Conservation (phyloP, 2,113 vertebrate species). For the Python bivittatus region DNA sequence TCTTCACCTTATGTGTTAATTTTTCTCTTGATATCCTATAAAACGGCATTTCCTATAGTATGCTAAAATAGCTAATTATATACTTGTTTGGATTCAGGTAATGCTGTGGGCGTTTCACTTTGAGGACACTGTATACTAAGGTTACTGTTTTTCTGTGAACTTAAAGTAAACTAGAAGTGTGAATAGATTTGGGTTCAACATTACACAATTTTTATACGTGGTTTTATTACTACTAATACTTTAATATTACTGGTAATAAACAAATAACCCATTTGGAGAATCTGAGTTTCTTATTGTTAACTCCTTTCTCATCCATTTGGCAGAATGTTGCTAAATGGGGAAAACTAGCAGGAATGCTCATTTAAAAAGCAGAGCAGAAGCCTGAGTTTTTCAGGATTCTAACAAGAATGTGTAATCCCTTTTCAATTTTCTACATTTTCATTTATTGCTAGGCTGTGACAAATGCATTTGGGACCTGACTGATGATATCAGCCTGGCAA, state of each 20-base stretch:
- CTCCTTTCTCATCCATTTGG: background rate
- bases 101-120: background rate
- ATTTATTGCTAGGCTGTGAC: conserved; percentile 82
- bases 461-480: conserved; percentile 95
- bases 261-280: background rate
- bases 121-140: background rate
- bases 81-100: background rate
- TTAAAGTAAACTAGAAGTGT: background rate
- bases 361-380: background rate
- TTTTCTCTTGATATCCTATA: background rate
- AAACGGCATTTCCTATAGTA: background rate
- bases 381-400: background rate
- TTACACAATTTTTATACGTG: background rate
- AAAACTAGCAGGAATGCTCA: background rate
- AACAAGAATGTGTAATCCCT: background rate
- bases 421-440: conserved; percentile 4
- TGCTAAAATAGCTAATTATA: background rate
- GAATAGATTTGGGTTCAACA: background rate
- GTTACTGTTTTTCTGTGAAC: background rate
- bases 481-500: conserved; percentile 83
- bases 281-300: background rate
- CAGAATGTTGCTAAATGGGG: background rate
- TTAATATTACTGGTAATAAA: background rate
- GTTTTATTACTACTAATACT: background rate
- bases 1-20: background rate